These are phyloP conservation scores for Stegastes partitus DNA, from an alignment of 2,113 vertebrate genomes.

Conservation along the genomic window DNA sequence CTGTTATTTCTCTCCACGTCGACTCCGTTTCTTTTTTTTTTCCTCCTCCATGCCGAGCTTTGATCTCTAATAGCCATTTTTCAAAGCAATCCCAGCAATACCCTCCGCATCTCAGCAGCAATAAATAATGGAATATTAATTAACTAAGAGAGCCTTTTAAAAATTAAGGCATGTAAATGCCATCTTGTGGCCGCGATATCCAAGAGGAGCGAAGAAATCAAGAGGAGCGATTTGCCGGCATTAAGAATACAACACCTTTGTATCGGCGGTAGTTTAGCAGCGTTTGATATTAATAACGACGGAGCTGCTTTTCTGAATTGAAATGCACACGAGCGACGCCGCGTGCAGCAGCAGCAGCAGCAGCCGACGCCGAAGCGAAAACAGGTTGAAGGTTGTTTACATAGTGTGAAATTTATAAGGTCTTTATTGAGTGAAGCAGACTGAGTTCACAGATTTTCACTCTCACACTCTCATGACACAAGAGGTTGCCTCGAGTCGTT, in stretches of 20 bases:
- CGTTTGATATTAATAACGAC: not conserved
- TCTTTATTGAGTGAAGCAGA: constrained; percentile 30
- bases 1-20: no score
- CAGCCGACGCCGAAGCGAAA: constrained; percentile 10
- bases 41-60: no score
- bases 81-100: not conserved
- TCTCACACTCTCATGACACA: constrained; percentile 53
- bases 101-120: not conserved
- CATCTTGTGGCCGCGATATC: not conserved
- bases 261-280: not conserved
- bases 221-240: not conserved
- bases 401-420: constrained; percentile 7
- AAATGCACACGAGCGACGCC: not conserved
- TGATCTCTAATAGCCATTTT: no score
- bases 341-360: not conserved
- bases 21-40: no score
- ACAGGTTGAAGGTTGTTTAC: constrained; percentile 28
- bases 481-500: constrained; percentile 64
- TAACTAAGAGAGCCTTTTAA: not conserved
- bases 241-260: not conserved
- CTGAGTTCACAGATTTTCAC: constrained; percentile 46
- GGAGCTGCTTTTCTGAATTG: not conserved
- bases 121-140: not conserved
- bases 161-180: constrained; percentile 2
- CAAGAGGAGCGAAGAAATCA: not conserved